Base-by-base conservation (phyloP, 2,113 vertebrate species). In the Calyptommatus sinebrachiatus region DNA sequence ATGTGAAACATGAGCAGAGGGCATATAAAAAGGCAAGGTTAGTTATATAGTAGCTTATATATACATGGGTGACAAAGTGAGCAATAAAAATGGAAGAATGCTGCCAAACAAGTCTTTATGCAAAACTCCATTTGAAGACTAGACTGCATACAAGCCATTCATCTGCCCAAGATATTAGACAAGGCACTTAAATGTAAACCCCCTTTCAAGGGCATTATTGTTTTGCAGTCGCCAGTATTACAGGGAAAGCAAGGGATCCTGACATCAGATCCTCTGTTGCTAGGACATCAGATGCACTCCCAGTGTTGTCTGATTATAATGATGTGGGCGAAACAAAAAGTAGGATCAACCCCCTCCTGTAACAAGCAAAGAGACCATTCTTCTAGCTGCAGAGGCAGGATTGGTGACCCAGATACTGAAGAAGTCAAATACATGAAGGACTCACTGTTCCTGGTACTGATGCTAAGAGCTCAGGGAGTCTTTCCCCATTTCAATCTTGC, bases 171-270 rank as follows among this genome's bases (percentile, higher is more conserved):
- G 12, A 20, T 31, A 45, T 22, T 71, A 69, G 48, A 45, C 46
- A 66, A 29, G 31, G 45, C 57, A 41, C 57, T 82, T 77, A 50
- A 77, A 10, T 46, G 65, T 41, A 41, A 82, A 77, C 28, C 68
- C 74, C 46, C 29, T 12, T 14, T 71, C 80, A 82, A 82, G 74
- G 80, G 14, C 69, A 57, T 26, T n/a, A 29, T 68, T 46, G 73
- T 60, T 65, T 69, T 65, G 29, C 68, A 77, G 46, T 60, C 66
- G 67, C 68, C 46, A 31, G 67, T 6, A 21, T 9, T 57, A 69
- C 18, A 45, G 14, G 57, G 16, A n/a, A 70, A 41, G 9, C 21
- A 2, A 62, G 67, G 48, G 22, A 61, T 72, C 74, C 45, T 16
- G 60, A 77, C 61, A 82, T 26, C 74, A 18, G 68, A 82, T 45